These are phyloP conservation scores for Hormaphis cornu DNA, from an alignment of 1,140 invertebrate species.

Conservation along the genomic window DNA sequence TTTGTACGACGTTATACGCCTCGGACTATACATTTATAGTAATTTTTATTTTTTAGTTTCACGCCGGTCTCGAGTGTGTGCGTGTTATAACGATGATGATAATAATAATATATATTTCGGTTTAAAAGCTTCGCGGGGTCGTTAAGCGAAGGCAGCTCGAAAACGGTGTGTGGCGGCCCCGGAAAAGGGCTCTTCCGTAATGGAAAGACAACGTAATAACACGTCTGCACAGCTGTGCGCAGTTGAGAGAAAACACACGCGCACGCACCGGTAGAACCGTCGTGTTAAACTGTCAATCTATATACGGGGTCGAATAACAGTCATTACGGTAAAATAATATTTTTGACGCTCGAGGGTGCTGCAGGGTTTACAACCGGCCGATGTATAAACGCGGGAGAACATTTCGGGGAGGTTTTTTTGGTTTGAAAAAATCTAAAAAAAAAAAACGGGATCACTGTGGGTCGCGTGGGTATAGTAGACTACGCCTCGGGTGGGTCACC, in stretches of 20 bases:
- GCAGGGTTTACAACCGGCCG: too few relatives aligned
- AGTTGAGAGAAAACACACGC: neutral
- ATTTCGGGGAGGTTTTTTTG: too few relatives aligned
- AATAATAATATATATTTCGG: neutral
- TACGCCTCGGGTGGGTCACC: too few relatives aligned
- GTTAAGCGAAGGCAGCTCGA: constrained; percentile 4
- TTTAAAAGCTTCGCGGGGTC: constrained; percentile 16
- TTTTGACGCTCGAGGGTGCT: too few relatives aligned
- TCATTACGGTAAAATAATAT: constrained; percentile 23
- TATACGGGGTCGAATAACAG: constrained; percentile 24
- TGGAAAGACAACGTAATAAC: constrained; percentile 30
- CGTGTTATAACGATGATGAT: neutral
- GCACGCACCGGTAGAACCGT: neutral
- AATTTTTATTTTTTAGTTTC: neutral
- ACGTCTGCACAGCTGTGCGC: constrained; percentile 1
- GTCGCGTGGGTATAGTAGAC: too few relatives aligned
- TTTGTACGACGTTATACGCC: too few relatives aligned
- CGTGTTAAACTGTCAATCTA: constrained; percentile 30
- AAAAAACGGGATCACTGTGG: too few relatives aligned
- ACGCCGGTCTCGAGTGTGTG: neutral
- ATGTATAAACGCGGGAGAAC: too few relatives aligned
- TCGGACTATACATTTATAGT: constrained; percentile 3
- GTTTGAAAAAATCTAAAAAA: too few relatives aligned
- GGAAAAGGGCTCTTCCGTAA: constrained; percentile 1
- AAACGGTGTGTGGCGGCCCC: neutral